Percentiles rank a stretch among this genome's conserved stretches.
phyloP scores from a whole-genome alignment of 2,888 invertebrate species.

The Hirtodrosophila alboralis region DNA sequence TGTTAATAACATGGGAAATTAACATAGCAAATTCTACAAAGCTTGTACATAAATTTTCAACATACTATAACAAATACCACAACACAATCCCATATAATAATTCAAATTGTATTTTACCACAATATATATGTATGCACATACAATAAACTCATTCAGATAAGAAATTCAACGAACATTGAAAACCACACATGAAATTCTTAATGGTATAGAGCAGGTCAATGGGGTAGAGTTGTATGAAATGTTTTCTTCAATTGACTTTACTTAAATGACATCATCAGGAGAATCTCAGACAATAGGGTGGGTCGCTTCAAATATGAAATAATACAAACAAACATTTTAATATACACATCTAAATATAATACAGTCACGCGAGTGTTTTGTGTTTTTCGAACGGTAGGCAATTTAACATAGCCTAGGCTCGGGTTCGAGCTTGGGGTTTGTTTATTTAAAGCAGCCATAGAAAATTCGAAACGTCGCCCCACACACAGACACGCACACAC shows the following conservation, averaged over 20 bases:
- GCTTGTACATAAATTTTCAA: too few species aligned
- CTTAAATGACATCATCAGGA: constrained; percentile 50
- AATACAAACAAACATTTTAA: constrained; percentile 12
- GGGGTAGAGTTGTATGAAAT: constrained; percentile 3
- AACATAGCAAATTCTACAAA: too few species aligned
- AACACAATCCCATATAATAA: too few species aligned
- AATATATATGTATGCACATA: too few species aligned
- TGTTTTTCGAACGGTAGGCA: constrained; percentile 22
- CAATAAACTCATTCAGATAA: constrained; percentile 13
- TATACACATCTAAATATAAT: constrained; percentile 40
- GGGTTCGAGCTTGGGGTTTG: constrained; percentile 22
- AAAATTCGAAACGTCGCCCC: constrained; percentile 34
- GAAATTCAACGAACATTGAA: constrained; percentile 10
- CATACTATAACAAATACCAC: too few species aligned
- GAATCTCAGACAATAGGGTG: constrained; percentile 27
- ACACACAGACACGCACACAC: constrained; percentile 18
- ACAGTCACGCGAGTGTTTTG: constrained; percentile 41
- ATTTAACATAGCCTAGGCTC: constrained; percentile 45
- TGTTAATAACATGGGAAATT: too few species aligned
- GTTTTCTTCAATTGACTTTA: constrained; percentile 28
- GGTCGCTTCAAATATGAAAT: constrained; percentile 11
- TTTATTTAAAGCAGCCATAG: constrained; percentile 64
- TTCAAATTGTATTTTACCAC: constrained; percentile 17
- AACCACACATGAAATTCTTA: too few species aligned
- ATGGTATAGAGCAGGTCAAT: constrained; percentile 1